phyloP scores from a whole-genome alignment of 2,888 invertebrate genomes.

The Hipparchia sbordonii region DNA sequence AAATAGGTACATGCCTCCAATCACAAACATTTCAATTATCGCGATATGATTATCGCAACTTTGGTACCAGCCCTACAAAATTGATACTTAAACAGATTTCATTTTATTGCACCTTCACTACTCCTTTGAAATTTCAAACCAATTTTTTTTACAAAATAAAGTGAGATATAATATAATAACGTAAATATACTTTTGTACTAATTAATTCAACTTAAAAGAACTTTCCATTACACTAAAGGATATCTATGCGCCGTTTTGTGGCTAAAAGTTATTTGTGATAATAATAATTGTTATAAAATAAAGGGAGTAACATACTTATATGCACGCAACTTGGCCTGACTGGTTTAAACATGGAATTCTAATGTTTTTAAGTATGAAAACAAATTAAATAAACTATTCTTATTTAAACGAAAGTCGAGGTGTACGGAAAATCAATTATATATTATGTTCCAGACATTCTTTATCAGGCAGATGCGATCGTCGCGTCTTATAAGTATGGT shows the following conservation, averaged over 20 bases:
- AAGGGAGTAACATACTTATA: slow-evolving; percentile 4
- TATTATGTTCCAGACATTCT: no score
- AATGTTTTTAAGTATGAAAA: no score
- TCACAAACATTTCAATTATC: no score
- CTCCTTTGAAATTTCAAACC: slow-evolving; percentile 47
- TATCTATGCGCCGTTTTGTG: slow-evolving; percentile 26
- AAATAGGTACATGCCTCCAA: no score
- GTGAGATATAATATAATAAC: slow-evolving; percentile 44
- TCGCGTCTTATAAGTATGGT: background rate
- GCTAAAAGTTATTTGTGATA: slow-evolving; percentile 55
- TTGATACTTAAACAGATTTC: slow-evolving; percentile 23
- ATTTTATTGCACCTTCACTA: slow-evolving; percentile 64
- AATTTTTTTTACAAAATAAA: slow-evolving; percentile 43
- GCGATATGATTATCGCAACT: no score
- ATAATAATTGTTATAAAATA: slow-evolving; percentile 36
- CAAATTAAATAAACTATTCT: no score
- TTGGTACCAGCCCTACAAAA: slow-evolving; percentile 2
- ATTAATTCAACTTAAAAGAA: slow-evolving; percentile 64
- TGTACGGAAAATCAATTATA: no score
- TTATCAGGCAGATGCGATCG: background rate
- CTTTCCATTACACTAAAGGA: slow-evolving; percentile 25
- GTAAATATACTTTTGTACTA: slow-evolving; percentile 70
- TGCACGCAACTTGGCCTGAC: background rate
- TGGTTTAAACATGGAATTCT: no score
- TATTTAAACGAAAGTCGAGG: no score